phyloP scores from a whole-genome alignment of 2,113 vertebrate species.

The Hirundichthys speculiger region DNA sequence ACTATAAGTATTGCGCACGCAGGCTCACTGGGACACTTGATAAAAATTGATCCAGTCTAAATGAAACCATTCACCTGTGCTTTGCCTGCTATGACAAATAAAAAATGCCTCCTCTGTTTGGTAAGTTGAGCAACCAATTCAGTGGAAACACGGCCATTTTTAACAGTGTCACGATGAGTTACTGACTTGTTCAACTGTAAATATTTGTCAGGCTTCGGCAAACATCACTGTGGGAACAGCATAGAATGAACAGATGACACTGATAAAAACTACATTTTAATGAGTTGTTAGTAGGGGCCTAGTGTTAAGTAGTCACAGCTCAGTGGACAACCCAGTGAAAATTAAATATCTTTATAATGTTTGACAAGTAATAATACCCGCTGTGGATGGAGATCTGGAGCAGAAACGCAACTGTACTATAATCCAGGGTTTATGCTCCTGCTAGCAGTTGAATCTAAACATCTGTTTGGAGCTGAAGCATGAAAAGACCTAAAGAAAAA shows the following conservation, averaged over 20 bases:
- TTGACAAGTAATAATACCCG: not conserved
- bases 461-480: no score
- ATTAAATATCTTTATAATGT: not conserved
- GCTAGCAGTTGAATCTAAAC: no score
- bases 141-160: not conserved
- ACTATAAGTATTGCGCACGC: not conserved
- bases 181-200: not conserved
- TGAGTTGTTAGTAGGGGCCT: not conserved
- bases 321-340: not conserved
- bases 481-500: no score
- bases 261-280: not conserved
- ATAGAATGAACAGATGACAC: conserved; percentile 1
- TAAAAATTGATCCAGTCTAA: conserved; percentile 9
- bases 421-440: no score
- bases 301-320: not conserved
- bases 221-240: not conserved
- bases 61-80: conserved; percentile 10
- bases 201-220: not conserved
- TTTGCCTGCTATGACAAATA: not conserved
- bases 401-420: no score
- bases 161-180: not conserved
- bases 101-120: not conserved
- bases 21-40: conserved; percentile 14
- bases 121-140: conserved; percentile 6
- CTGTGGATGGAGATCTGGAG: no score